Evolutionary conservation across 2,888 invertebrate species (phyloP).

Genomic region (Prosopocoilus inquinatus): DNA sequence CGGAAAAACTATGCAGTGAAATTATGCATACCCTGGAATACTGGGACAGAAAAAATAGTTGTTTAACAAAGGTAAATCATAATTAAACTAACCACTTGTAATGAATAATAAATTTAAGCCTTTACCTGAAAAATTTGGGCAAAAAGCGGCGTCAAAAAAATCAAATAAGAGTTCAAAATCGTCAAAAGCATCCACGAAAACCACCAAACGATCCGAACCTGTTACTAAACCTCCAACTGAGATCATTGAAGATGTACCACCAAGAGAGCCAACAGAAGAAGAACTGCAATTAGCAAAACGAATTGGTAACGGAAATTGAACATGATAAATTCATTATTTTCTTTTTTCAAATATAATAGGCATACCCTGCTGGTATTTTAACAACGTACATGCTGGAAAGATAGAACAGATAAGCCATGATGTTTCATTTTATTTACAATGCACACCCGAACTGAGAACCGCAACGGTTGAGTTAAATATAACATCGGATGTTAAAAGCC

Average conservation of each 20-base stretch:
- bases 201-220: too few species aligned
- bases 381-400: constrained; percentile 18
- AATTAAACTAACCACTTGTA: not conserved
- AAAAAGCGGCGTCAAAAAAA: constrained; percentile 8
- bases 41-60: constrained; percentile 36
- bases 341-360: constrained; percentile 15
- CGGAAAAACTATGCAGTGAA: constrained; percentile 28
- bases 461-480: not conserved
- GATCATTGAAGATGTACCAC: not conserved
- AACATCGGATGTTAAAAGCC: too few species aligned
- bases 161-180: not conserved
- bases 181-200: too few species aligned
- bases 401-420: constrained; percentile 15
- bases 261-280: constrained; percentile 8
- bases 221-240: not conserved
- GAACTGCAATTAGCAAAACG: constrained; percentile 5
- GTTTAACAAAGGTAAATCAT: constrained; percentile 28
- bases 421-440: constrained; percentile 16
- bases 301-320: constrained; percentile 1
- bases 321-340: not conserved
- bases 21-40: constrained; percentile 35
- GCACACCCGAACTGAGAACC: constrained; percentile 17
- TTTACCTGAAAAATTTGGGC: not conserved
- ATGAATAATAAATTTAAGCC: not conserved
- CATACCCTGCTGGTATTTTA: constrained; percentile 26